Evolutionary conservation across 2,797 vertebrate genomes (phyloP).

Genomic region (Sciurus vulgaris): DNA sequence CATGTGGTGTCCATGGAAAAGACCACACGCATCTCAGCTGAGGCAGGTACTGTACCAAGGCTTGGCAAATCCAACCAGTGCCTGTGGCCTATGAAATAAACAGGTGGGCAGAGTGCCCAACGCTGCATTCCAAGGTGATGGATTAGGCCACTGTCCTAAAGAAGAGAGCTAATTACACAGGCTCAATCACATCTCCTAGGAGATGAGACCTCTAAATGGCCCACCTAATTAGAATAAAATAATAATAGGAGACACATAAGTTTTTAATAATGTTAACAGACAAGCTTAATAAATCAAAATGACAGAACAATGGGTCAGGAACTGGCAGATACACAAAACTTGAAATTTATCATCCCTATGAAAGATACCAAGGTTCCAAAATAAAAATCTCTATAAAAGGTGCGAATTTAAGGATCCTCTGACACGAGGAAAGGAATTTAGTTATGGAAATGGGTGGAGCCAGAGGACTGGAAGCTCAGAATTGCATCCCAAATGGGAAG

Average conservation of each 20-base stretch:
- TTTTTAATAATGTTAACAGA: constrained; percentile 76
- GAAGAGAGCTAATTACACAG: constrained; percentile 58
- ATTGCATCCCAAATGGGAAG: not conserved
- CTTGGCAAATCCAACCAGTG: not conserved
- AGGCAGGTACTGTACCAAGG: not conserved
- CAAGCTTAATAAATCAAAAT: constrained; percentile 70
- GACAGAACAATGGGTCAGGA: constrained; percentile 47
- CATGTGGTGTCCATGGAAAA: not conserved
- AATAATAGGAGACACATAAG: constrained; percentile 65
- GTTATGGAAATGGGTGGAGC: not conserved
- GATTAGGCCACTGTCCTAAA: constrained; percentile 47
- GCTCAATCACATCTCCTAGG: constrained; percentile 62
- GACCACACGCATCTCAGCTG: not conserved
- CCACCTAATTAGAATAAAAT: constrained; percentile 76
- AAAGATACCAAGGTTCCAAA: constrained; percentile 24
- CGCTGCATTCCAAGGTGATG: not conserved
- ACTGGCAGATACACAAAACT: constrained; percentile 32
- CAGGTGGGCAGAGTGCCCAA: not conserved
- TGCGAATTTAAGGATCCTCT: not conserved
- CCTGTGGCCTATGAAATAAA: not conserved
- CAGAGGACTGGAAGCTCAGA: not conserved
- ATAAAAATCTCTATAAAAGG: not conserved
- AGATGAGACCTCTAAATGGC: constrained; percentile 69
- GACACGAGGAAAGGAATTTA: not conserved
- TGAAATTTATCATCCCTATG: constrained; percentile 35